Base-by-base conservation (phyloP, 2,113 vertebrate genomes). In the Dipodomys merriami region DNA sequence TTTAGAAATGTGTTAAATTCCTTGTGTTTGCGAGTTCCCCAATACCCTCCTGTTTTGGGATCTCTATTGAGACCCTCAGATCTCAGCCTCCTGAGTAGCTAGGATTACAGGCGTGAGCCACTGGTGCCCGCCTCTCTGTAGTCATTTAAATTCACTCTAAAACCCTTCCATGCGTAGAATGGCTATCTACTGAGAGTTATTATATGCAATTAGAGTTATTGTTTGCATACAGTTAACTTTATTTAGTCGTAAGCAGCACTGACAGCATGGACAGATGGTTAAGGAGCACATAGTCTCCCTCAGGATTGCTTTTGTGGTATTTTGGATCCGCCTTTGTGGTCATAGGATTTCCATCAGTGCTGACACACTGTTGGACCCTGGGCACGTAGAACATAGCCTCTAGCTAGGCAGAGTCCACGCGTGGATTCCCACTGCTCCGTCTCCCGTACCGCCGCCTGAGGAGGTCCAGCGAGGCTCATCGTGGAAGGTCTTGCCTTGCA, bases 401-500 rank as follows among this genome's bases (percentile, higher is more conserved):
- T 10, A 8, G 53, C 57, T 44, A 35, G 53, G 44, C 33, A 33
- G 60, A 69, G 83, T 13, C 46, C 23, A 5, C 18, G 6, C 16
- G 1, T 22, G 49, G 74, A 18, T 82, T 82, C 33, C 53, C 16
- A 29, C 9, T 33, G 9, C 9, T 71, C 8, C 60, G 2, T 35
- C 15, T 68, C n/a, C 35, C 44, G 69, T 62, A 53, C 23, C 39
- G 25, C 71, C 49, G 3, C 49, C 25, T 33, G 30, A 22, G 29
- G 65, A 83, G 16, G 29, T 33, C 69, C 69, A 68, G 20, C 60
- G 67, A 83, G 20, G 35, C 49, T 49, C 33, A 8, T 57, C 27
- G 68, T 88, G 23, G 69, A 35, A 29, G 19, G n/a, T 65, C 91
- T 91, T 60, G 12, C 15, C 12, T 95, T 92, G 83, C 95, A 99